phyloP scores from a whole-genome alignment of 2,888 invertebrate species.

The Pristionchus japonicus region DNA sequence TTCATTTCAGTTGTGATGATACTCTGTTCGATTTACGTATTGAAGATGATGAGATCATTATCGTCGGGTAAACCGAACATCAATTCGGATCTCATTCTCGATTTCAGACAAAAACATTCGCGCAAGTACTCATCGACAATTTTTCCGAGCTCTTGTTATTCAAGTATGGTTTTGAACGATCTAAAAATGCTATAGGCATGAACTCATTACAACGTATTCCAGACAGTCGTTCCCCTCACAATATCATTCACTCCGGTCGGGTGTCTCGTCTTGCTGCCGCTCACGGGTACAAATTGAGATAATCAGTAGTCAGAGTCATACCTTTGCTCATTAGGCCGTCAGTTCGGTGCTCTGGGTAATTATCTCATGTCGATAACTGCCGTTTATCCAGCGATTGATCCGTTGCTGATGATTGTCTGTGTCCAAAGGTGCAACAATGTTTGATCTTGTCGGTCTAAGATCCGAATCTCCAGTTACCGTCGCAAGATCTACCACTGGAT shows the following conservation, averaged over 20 bases:
- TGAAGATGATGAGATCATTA: not conserved
- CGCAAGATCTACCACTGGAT: not conserved
- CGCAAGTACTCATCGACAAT: not conserved
- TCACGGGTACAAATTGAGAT: not conserved
- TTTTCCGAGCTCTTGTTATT: not conserved
- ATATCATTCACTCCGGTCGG: slow-evolving; percentile 28
- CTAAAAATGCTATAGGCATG: too few species aligned
- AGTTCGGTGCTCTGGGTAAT: slow-evolving; percentile 16
- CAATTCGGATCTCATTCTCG: not conserved
- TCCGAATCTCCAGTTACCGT: not conserved
- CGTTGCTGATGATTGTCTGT: not conserved
- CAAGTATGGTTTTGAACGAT: not conserved
- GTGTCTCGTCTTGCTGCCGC: not conserved
- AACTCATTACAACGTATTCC: not conserved
- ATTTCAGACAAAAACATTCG: not conserved
- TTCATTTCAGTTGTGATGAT: slow-evolving; percentile 38
- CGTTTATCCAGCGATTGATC: slow-evolving; percentile 16
- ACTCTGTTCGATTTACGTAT: not conserved
- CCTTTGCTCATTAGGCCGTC: not conserved
- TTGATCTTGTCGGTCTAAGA: not conserved
- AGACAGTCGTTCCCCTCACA: not conserved
- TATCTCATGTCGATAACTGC: slow-evolving; percentile 5
- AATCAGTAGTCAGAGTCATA: not conserved
- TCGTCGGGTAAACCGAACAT: not conserved
- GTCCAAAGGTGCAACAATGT: too few species aligned